These are phyloP conservation scores for Ceryle rudis DNA, from an alignment of 2,797 vertebrate species.

Conservation along the genomic window DNA sequence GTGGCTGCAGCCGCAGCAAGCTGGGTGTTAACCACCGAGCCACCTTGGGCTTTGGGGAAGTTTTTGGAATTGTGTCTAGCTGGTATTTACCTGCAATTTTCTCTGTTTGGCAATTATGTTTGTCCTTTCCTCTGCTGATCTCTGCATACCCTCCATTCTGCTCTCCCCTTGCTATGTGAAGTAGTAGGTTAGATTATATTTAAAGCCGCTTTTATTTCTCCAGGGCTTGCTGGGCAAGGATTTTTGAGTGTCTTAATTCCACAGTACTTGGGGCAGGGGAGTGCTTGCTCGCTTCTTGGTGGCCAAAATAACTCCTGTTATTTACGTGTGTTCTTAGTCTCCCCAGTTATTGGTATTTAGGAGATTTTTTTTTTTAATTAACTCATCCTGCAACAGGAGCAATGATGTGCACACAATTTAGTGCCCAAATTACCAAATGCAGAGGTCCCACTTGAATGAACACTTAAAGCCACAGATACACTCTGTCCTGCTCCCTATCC, in stretches of 20 bases:
- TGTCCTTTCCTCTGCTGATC: conserved; percentile 48
- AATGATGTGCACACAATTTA: fast-evolving
- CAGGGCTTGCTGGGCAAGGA: conserved; percentile 39
- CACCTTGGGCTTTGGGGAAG: neutral
- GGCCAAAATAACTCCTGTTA: neutral
- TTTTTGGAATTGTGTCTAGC: neutral
- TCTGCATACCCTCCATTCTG: neutral
- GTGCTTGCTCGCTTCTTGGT: neutral
- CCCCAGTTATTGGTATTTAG: neutral
- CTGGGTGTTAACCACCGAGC: neutral
- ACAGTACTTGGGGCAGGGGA: neutral
- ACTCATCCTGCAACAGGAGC: neutral
- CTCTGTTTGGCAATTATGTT: conserved; percentile 54
- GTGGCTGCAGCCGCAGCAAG: fast-evolving
- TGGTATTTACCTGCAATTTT: conserved; percentile 50
- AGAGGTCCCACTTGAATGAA: neutral
- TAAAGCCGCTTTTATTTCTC: conserved; percentile 67
- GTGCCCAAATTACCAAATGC: neutral
- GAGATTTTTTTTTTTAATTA: neutral
- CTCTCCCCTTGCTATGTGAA: neutral
- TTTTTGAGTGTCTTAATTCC: conserved; percentile 52
- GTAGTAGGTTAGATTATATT: conserved; percentile 23
- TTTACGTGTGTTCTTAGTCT: neutral
- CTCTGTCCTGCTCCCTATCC: neutral
- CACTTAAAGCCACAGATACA: neutral